These are phyloP conservation scores for Apodemus sylvaticus DNA, from an alignment of 2,113 vertebrate species.

Conservation along the genomic window DNA sequence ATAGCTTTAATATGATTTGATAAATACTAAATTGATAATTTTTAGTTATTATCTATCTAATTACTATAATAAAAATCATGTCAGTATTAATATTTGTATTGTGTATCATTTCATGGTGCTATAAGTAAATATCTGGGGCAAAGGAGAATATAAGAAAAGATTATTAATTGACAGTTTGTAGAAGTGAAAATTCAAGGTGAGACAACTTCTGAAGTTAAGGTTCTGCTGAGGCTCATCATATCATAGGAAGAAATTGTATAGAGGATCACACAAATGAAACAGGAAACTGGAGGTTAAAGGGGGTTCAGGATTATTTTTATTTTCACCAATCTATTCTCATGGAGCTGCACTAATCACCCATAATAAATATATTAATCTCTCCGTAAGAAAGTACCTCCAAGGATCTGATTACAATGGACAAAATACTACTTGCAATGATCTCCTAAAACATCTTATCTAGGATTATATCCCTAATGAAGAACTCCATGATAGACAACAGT, in stretches of 20 bases:
- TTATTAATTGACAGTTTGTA: background rate
- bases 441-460: background rate
- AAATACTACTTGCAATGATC: background rate
- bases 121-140: background rate
- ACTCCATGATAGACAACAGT: background rate
- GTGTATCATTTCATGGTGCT: background rate
- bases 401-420: background rate
- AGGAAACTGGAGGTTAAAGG: background rate
- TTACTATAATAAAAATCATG: background rate
- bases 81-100: background rate
- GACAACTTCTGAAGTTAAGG: too few species aligned
- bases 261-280: fast-evolving
- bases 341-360: background rate
- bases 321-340: background rate
- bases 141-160: background rate
- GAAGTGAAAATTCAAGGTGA: background rate
- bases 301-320: background rate
- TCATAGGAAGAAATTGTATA: background rate
- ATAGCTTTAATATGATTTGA: background rate
- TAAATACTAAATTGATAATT: background rate
- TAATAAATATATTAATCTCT: background rate
- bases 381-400: background rate
- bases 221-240: background rate
- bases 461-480: background rate
- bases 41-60: conserved; percentile 15